Evolutionary conservation across 2,113 vertebrate genomes (phyloP), one percentile per base, ranked within the genome.

Genomic region (Zingel zingel): DNA sequence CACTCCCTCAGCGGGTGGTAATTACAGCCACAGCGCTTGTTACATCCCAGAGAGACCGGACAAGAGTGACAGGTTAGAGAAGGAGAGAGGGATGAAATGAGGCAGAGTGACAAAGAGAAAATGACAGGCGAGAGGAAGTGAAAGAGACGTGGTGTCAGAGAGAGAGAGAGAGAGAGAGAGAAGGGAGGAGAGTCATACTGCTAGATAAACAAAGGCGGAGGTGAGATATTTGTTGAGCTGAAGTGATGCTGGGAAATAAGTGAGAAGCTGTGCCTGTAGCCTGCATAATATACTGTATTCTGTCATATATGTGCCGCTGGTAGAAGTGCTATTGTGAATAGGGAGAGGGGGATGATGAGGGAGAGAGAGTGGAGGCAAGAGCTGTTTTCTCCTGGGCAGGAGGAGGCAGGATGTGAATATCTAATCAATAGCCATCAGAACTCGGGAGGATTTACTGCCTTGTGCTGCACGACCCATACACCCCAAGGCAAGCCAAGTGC

Each of bases 401-500:
- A 88, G 85, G 88, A 88, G 85, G 88, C 80, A 82, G 86, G 71
- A 90, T 90, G 84, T 92, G 89, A 93, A 94, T 92, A 76, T 77
- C 86, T 90, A 91, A 95, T 95, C 90, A 93, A 94, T 92, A 92
- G 79, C 90, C 82, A 89, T 89, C 90, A 91, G 71, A 89, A 80
- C 81, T 74, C 69, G 1, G 50, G 71, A 81, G 89, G 89, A 95
- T 95, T 94, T 93, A 94, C 86, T 11, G 87, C 78, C 70, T 64
- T 78, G 73, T 64, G 85, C 85, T 82, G 85, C 89, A 88, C 82
- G 84, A 90, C 66, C 65, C 86, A 87, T 88, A 84, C 82, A 83
- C 82, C 91, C 87, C 70, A 80, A 84, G 78, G 88, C 81, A 59
- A 81, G 77, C 45, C 11, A 69, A 86, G 65, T 50, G 8, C 63